phyloP scores from a whole-genome alignment of 2,113 vertebrate genomes.

The Brienomyrus longianalis region DNA sequence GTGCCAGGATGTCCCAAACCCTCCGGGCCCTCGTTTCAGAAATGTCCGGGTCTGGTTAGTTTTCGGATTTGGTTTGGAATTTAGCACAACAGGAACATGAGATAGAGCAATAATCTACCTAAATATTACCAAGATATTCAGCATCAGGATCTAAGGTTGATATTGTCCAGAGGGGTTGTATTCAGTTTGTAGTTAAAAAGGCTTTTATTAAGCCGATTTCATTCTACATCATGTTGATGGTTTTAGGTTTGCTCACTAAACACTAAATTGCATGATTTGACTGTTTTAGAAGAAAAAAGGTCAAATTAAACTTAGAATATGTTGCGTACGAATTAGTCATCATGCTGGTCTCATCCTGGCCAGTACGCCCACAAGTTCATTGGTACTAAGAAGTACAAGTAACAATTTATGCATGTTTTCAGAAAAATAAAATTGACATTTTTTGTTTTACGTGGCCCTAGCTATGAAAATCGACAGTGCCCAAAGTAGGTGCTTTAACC shows the following conservation, averaged over 20 bases:
- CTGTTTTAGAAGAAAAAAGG: background rate
- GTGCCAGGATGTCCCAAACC: background rate
- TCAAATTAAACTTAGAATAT: background rate
- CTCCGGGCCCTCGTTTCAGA: background rate
- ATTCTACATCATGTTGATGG: background rate
- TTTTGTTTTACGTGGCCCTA: background rate
- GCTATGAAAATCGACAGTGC: background rate
- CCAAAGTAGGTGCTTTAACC: background rate
- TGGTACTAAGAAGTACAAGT: background rate
- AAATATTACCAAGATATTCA: background rate
- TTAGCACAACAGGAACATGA: background rate
- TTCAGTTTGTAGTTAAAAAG: background rate
- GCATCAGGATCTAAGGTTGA: background rate
- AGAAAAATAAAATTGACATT: background rate
- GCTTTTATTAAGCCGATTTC: background rate
- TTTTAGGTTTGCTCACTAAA: background rate
- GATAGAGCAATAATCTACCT: background rate
- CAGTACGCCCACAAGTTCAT: background rate
- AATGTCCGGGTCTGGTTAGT: background rate
- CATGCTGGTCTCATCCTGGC: background rate
- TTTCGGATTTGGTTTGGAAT: background rate
- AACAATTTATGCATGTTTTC: background rate
- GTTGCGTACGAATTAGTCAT: background rate
- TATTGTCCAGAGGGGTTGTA: background rate
- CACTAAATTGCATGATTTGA: background rate